These are phyloP conservation scores for Hippoglossus stenolepis DNA, from an alignment of 2,113 vertebrate species.

Conservation along the genomic window DNA sequence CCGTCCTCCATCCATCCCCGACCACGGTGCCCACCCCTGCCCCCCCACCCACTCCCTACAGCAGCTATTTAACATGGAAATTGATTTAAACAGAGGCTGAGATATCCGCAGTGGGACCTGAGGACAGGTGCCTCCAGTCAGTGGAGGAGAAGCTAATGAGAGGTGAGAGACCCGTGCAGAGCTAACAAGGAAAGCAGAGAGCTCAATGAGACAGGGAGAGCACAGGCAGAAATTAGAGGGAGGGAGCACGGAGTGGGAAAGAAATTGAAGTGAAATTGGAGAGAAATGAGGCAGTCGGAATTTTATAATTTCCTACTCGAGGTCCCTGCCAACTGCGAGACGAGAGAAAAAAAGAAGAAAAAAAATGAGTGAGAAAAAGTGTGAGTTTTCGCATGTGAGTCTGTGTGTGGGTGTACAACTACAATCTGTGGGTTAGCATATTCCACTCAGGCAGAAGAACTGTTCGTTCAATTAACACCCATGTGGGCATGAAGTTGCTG, in stretches of 20 bases:
- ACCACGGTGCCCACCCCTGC: background rate
- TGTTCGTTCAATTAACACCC: slow-evolving; percentile 22
- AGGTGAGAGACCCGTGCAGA: slow-evolving; percentile 73
- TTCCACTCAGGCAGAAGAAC: slow-evolving; percentile 22
- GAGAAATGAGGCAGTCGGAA: slow-evolving; percentile 50
- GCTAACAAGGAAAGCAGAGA: slow-evolving; percentile 72
- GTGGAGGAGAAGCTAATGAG: slow-evolving; percentile 78
- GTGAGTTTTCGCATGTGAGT: slow-evolving; percentile 28
- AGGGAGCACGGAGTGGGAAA: slow-evolving; percentile 2
- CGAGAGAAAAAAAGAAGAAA: slow-evolving; percentile 34
- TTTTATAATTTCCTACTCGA: slow-evolving; percentile 46
- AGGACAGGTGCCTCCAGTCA: slow-evolving; percentile 79
- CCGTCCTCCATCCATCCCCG: slow-evolving; percentile 1
- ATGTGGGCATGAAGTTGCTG: slow-evolving; percentile 25
- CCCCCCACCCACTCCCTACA: slow-evolving; percentile 26
- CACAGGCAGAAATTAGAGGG: slow-evolving; percentile 46
- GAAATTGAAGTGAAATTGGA: slow-evolving; percentile 47
- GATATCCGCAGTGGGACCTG: slow-evolving; percentile 74
- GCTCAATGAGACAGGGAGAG: slow-evolving; percentile 44
- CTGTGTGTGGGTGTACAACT: slow-evolving; percentile 56
- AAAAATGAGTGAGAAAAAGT: slow-evolving; percentile 39
- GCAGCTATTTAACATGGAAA: slow-evolving; percentile 82
- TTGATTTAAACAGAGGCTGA: slow-evolving; percentile 79
- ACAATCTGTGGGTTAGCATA: slow-evolving; percentile 46
- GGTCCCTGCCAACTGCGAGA: slow-evolving; percentile 49